phyloP scores from a whole-genome alignment of 2,797 vertebrate genomes.

The Anguilla obscura region DNA sequence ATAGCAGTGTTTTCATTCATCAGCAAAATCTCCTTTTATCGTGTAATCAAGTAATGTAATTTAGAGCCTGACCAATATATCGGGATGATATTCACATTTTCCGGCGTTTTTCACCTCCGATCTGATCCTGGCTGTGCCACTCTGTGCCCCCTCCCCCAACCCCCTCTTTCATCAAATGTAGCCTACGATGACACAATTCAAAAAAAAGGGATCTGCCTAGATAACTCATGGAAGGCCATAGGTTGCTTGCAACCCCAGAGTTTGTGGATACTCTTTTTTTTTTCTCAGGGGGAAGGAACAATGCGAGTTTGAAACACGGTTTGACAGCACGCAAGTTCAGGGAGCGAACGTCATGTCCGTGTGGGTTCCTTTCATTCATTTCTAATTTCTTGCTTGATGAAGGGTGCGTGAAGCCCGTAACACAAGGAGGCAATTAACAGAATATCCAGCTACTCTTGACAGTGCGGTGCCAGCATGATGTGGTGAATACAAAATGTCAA shows the following conservation, averaged over 20 bases:
- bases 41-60: background rate
- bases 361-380: background rate
- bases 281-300: background rate
- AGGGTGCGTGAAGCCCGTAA: background rate
- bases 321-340: background rate
- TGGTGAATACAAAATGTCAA: background rate
- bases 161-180: background rate
- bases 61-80: background rate
- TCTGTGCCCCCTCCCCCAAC: background rate
- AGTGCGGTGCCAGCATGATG: background rate
- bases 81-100: too few species aligned
- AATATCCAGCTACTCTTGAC: background rate
- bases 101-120: background rate
- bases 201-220: background rate
- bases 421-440: background rate
- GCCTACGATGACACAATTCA: background rate
- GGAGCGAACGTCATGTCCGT: background rate
- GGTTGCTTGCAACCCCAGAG: too few species aligned
- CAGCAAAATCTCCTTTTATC: background rate
- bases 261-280: too few species aligned
- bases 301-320: background rate
- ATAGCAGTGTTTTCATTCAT: background rate
- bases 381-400: background rate
- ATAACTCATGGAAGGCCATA: too few species aligned
- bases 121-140: background rate